Percentiles rank a stretch among this genome's conserved stretches.
Conservation (phyloP, 37 sponge, comb jelly and placozoan species). For the Eunapius fragilis region DNA sequence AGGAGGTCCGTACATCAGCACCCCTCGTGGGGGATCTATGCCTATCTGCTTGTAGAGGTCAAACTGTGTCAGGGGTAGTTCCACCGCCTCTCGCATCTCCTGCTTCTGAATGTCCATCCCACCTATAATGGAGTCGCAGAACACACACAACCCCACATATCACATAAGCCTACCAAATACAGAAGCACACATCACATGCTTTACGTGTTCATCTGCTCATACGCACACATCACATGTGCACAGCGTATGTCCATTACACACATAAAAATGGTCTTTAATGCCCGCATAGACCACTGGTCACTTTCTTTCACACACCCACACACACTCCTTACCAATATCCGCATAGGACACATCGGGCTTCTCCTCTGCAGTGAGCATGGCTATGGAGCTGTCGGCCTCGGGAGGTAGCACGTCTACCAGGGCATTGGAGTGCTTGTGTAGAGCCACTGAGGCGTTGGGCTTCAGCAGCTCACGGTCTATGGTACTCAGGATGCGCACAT, state of each 20-base stretch:
- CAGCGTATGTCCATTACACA: neutral
- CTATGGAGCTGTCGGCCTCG: slow-evolving; percentile 95
- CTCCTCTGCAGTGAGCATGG: slow-evolving; percentile 94
- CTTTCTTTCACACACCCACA: neutral
- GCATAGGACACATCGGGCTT: slow-evolving; percentile 92
- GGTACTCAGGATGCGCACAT: slow-evolving; percentile 96
- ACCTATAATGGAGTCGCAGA: slow-evolving; percentile 24
- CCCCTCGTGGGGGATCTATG: slow-evolving; percentile 98
- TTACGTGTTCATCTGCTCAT: no score
- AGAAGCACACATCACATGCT: neutral
- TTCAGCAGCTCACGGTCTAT: slow-evolving; percentile 96
- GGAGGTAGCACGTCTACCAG: slow-evolving; percentile 97
- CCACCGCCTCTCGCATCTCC: slow-evolving; percentile 97
- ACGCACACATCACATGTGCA: neutral
- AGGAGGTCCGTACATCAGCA: slow-evolving; percentile 98
- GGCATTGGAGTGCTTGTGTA: slow-evolving; percentile 98
- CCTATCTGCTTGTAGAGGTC: slow-evolving; percentile 98
- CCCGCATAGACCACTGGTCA: no score
- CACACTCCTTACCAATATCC: slow-evolving; percentile 72
- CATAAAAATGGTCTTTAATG: no score
- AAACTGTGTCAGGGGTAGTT: slow-evolving; percentile 96
- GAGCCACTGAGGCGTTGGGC: slow-evolving; percentile 94
- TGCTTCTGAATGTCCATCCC: slow-evolving; percentile 99
- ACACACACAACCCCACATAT: neutral
- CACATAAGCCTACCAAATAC: neutral